Base-by-base conservation (phyloP, 2,113 vertebrate genomes). In the Anser cygnoides region DNA sequence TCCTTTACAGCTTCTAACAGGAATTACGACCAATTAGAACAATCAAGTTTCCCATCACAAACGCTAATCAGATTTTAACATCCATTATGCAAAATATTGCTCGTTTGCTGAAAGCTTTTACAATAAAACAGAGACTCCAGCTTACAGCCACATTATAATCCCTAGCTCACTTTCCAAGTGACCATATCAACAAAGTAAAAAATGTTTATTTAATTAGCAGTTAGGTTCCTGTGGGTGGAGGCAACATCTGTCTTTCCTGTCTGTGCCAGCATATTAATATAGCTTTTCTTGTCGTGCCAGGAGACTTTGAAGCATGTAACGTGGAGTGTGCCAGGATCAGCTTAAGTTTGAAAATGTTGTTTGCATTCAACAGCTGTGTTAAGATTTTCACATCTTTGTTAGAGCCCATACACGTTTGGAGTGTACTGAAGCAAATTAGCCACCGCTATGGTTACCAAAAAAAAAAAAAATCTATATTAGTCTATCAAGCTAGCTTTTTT, bases 381-480 rank as follows among this genome's bases (percentile, higher is more conserved):
- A 93, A 92, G 81, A 89, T 84, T 95, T 96, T 82, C 82, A 86
- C 29, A 43, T 57, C 49, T 70, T 80, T 84, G 41, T 90, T 41
- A 92, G 57, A 93, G 46, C 35, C 91, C 39, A 79, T 73, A 91
- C 20, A 39, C 44, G 35, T 29, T 65, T 85, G 76, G 75, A 82
- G 68, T 52, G 72, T 78, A 63, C 41, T 78, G 73, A 97, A 97
- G 97, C 44, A 97, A 92, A 62, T 35, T 80, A 71, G 67, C 67
- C 73, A 65, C 59, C 94, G 85, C 75, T 90, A 84, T 72, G 85
- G 96, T 90, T 93, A 96, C 62, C 7, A 74, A 68, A 75, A 33
- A 52, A 41, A 22, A 0, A 5, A 8, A 74, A 72, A 75, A 29
- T 10, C 9, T 61, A 9, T 59, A 44, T n/a, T n/a, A 25, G 29